These are phyloP conservation scores for Choreutis nemorana DNA, from an alignment of 2,888 invertebrate genomes.

Conservation along the genomic window DNA sequence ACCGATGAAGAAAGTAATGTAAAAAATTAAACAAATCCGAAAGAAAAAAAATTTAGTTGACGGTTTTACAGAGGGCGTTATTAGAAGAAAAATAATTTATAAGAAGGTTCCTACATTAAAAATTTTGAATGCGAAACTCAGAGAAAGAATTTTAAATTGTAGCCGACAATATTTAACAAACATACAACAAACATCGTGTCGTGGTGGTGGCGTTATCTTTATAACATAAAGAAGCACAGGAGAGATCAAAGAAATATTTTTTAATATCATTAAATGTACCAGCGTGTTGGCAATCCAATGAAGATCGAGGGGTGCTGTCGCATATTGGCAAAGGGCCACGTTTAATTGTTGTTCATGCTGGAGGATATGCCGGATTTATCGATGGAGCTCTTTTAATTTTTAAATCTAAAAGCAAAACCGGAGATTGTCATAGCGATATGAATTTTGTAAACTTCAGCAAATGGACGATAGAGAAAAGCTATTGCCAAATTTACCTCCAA, in stretches of 20 bases:
- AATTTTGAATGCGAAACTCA: slow-evolving; percentile 1
- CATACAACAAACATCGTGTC: slow-evolving; percentile 3
- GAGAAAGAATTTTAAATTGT: slow-evolving; percentile 3
- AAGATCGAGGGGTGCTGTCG: not conserved
- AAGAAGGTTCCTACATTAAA: slow-evolving; percentile 3
- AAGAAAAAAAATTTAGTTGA: slow-evolving; percentile 1
- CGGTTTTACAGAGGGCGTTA: not conserved
- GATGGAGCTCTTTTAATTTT: not conserved
- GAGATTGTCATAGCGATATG: not conserved
- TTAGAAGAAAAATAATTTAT: slow-evolving; percentile 3
- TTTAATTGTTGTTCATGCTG: slow-evolving; percentile 4
- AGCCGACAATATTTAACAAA: not conserved
- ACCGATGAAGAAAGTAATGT: not conserved
- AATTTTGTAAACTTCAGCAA: not conserved
- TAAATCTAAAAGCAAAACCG: slow-evolving; percentile 1
- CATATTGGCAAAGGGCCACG: slow-evolving; percentile 3
- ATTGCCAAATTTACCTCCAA: slow-evolving; percentile 1
- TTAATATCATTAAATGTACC: slow-evolving; percentile 2
- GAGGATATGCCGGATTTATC: slow-evolving; percentile 2
- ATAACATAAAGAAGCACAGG: slow-evolving; percentile 3
- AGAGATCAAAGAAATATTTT: slow-evolving; percentile 3
- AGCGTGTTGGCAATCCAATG: not conserved
- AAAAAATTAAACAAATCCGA: not conserved
- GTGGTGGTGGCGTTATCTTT: slow-evolving; percentile 3
- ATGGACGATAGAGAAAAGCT: too few species aligned